A percentile compares a stretch with the other conserved stretches of the same genome.
Conservation (phyloP, 2,797 vertebrate genomes). For the Thripadectes ignobilis region DNA sequence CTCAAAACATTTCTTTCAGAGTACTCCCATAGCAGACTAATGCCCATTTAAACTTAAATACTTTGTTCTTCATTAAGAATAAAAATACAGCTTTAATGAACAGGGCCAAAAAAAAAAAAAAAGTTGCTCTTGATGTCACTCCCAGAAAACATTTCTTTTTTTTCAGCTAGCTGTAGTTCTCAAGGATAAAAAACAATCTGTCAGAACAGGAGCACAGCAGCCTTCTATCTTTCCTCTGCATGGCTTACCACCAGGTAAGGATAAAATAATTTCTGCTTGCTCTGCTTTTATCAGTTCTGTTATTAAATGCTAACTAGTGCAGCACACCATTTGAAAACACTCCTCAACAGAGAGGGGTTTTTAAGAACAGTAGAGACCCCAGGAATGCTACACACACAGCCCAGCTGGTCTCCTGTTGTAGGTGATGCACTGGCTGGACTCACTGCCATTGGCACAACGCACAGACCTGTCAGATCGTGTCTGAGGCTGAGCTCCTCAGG, state of each 20-base stretch:
- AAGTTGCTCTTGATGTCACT: neutral
- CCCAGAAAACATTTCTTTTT: neutral
- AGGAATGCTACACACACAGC: neutral
- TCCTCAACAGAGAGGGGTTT: neutral
- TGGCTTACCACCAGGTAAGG: neutral
- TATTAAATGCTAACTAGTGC: neutral
- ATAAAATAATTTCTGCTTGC: neutral
- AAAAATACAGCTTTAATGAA: neutral
- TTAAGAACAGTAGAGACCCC: neutral
- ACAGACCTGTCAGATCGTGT: accelerated
- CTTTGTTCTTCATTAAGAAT: neutral
- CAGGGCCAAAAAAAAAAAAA: neutral
- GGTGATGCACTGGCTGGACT: neutral
- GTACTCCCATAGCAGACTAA: neutral
- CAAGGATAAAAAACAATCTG: neutral
- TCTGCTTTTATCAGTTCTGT: neutral
- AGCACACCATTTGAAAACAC: neutral
- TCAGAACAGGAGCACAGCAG: neutral
- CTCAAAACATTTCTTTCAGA: neutral
- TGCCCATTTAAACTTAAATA: neutral
- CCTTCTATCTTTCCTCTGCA: neutral
- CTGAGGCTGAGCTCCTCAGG: neutral
- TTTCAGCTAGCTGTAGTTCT: neutral
- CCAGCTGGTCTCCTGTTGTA: neutral
- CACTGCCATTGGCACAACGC: accelerated